Evolutionary conservation across 2,113 vertebrate species (phyloP), one percentile per base, ranked within the genome.

Genomic region (Pagrus major): DNA sequence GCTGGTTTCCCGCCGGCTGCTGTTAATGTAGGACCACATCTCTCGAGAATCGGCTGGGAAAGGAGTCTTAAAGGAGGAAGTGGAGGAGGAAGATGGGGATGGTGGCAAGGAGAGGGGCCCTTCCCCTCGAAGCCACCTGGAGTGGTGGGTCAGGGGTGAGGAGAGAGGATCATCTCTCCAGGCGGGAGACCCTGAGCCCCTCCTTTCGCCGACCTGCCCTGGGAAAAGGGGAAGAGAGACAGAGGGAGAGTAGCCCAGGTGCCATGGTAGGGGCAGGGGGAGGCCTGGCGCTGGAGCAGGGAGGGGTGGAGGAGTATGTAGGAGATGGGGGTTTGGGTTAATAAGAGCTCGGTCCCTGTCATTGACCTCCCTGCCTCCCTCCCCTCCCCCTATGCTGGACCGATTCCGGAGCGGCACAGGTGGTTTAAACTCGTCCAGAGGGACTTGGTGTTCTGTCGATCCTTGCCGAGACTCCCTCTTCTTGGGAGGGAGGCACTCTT

Each of bases 401-500:
- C 94, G 86, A 80, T 66, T 91, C 58, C 93, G 85, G 54, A 94
- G 80, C 0, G 91, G 95, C 68, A 95, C 93, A 1, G 95, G 95
- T 56, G 89, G 93, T 87, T 95, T 96, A 55, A 96, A 96, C 72
- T 94, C 93, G 60, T 95, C 94, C 80, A 91, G 84, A 4, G 87
- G 84, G 54, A 88, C 69, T 23, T 87, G 87, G 72, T 87, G 92
- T 41, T 94, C 93, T 1, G 74, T 54, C 15, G 91, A 95, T 71
- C 92, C 93, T 90, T 95, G 94, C 37, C 94, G 93, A 88, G 94
- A 92, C 85, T 96, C 95, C 92, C 95, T 94, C 89, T 96, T 96
- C 88, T 96, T 95, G 2, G 95, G 95, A 88, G 95, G 95, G 88
- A 96, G 94, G 91, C 93, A 94, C 92, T 95, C 95, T 94, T 95